These are phyloP conservation scores for Pygoscelis adeliae DNA, from an alignment of 2,113 vertebrate genomes.

Conservation along the genomic window DNA sequence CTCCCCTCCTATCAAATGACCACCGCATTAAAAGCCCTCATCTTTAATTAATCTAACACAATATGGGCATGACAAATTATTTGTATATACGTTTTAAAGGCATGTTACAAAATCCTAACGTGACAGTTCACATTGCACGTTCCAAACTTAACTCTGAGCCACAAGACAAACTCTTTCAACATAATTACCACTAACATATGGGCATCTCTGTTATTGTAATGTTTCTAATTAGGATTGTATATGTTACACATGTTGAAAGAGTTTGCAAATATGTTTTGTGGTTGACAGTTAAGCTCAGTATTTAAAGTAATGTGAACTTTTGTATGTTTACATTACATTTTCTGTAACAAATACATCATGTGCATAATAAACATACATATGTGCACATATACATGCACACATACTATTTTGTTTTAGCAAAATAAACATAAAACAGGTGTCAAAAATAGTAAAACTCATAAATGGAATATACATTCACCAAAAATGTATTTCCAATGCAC, in stretches of 20 bases:
- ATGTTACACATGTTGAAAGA: constrained; percentile 51
- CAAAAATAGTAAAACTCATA: neutral
- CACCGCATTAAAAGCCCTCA: rapidly evolving
- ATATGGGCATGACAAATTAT: neutral
- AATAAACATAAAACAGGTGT: constrained; percentile 52
- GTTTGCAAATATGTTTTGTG: constrained; percentile 52
- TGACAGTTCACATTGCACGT: neutral
- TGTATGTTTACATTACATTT: constrained; percentile 34
- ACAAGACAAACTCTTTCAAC: constrained; percentile 33
- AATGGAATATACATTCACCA: neutral
- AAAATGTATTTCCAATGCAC: neutral
- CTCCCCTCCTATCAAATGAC: neutral
- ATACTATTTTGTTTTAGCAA: neutral
- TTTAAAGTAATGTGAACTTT: constrained; percentile 53
- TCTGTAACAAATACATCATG: neutral
- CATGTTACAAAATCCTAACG: neutral
- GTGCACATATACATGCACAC: neutral
- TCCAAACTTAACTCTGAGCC: neutral
- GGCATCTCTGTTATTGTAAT: constrained; percentile 19
- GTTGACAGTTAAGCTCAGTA: constrained; percentile 49
- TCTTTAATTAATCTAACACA: neutral
- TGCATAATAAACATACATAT: constrained; percentile 36
- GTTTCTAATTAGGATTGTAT: constrained; percentile 51
- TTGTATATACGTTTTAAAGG: neutral
- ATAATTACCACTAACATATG: constrained; percentile 13